Base-by-base conservation (phyloP, 2,888 invertebrate species). In the Epiperipatus broadwayi region DNA sequence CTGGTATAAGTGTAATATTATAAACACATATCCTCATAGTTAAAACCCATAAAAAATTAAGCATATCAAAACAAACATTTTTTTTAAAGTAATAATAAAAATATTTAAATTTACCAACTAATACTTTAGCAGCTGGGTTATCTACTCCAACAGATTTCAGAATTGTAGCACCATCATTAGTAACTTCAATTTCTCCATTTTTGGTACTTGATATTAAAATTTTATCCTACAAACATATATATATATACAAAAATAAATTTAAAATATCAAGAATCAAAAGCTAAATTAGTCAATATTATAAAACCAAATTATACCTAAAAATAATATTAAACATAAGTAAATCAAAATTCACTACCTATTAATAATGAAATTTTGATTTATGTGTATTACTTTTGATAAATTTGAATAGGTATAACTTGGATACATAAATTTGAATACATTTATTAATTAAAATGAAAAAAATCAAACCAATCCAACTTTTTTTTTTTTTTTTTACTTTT, bases 121-220 rank as follows among this genome's bases (percentile, higher is more conserved):
- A 68, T 52, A 97, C 84, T 64, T 97, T 99, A 1, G 95, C 95
- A 21, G 97, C 95, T 16, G 97, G 93, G 62, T 99, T 97, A 57
- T 97, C 95, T 14, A 99, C 83, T 39, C 95, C 95, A 41, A 97
- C 73, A 1, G 84, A 74, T 59, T 89, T 84, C 39, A 97, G 65
- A 55, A 99, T 99, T 5, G 97, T 99, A 10, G 97, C 97, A 41
- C 97, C 97, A 64, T 97, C 97, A 62, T 97, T 97, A 37, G 97
- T 97, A 4, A 99, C 87, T 64, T 91, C 80, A 41, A 99, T 83
- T 43, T 60, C 48, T 18, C 53, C 57, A 46, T 56, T 58, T 40
- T 49, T 53, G 35, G 50, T 53, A 36, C 41, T 46, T 42, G 54
- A 52, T 43, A 64, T 57, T 14, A 68, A 50, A 39, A 69, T 67